phyloP scores from a whole-genome alignment of 23 tunicate genomes.

The Ciona savignyi region DNA sequence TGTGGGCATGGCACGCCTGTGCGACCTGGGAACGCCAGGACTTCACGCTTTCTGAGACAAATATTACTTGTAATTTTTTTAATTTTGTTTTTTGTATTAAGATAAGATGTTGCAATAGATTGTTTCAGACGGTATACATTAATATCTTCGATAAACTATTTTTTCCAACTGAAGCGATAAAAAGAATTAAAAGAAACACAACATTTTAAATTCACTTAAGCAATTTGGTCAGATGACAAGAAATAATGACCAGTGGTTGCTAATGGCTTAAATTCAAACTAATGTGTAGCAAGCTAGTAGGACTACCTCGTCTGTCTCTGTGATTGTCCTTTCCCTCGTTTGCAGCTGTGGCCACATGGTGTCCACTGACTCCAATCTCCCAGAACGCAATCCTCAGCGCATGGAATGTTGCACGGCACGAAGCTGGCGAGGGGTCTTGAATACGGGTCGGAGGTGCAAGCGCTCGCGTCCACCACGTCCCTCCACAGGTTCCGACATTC shows the following conservation, averaged over 20 bases:
- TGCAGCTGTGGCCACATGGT: conserved; percentile 62
- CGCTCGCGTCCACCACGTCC: conserved; percentile 13
- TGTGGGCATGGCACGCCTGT: conserved; percentile 42
- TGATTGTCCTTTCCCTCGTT: conserved; percentile 39
- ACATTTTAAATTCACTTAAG: no score
- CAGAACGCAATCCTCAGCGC: conserved; percentile 55
- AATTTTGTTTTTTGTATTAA: no score
- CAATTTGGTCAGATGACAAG: no score
- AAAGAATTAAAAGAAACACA: no score
- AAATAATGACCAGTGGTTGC: no score
- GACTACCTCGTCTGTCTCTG: conserved; percentile 36
- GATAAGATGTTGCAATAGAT: no score
- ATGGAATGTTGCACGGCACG: conserved; percentile 45
- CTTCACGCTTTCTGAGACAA: conserved; percentile 35
- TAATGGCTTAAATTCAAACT: no score
- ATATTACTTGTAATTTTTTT: no score
- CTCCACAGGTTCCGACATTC: conserved; percentile 69
- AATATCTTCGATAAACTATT: no score
- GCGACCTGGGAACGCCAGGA: conserved; percentile 51
- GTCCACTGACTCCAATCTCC: conserved; percentile 68
- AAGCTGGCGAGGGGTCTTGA: conserved; percentile 19
- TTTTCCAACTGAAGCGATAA: no score
- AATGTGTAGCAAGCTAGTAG: not conserved
- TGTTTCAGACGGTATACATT: no score
- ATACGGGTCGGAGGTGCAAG: conserved; percentile 13